These are phyloP conservation scores for Daboia siamensis DNA, from an alignment of 2,113 vertebrate genomes.

Conservation along the genomic window DNA sequence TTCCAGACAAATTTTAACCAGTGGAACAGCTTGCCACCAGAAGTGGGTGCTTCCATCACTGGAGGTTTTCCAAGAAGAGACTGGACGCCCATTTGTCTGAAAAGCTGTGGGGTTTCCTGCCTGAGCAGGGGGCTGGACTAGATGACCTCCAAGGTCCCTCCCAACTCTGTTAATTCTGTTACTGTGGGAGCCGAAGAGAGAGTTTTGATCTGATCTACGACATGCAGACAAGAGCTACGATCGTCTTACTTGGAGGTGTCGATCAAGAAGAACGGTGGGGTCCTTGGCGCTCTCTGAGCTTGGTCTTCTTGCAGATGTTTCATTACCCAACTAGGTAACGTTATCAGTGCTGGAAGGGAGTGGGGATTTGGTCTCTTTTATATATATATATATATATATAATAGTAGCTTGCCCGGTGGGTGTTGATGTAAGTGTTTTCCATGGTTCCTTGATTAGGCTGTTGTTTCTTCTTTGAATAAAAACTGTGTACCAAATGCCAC, in stretches of 20 bases:
- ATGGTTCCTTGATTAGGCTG: neutral
- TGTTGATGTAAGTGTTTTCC: no score
- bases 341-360: neutral
- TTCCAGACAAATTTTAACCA: no score
- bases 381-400: neutral
- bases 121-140: neutral
- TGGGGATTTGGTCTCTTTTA: neutral
- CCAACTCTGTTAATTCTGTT: neutral
- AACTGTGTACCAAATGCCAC: neutral
- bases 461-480: neutral
- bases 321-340: no score
- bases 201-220: neutral
- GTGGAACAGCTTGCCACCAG: no score
- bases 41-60: no score
- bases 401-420: neutral
- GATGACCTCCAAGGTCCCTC: neutral
- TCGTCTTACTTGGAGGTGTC: neutral
- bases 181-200: neutral
- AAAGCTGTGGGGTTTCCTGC: no score
- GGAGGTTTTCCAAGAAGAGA: no score
- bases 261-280: no score
- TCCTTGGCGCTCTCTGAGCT: no score
- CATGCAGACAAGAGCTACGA: neutral
- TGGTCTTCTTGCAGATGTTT: no score
- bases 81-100: no score